These are phyloP conservation scores for Butastur rufipennis DNA, from an alignment of 2,113 vertebrate genomes.

Conservation along the genomic window DNA sequence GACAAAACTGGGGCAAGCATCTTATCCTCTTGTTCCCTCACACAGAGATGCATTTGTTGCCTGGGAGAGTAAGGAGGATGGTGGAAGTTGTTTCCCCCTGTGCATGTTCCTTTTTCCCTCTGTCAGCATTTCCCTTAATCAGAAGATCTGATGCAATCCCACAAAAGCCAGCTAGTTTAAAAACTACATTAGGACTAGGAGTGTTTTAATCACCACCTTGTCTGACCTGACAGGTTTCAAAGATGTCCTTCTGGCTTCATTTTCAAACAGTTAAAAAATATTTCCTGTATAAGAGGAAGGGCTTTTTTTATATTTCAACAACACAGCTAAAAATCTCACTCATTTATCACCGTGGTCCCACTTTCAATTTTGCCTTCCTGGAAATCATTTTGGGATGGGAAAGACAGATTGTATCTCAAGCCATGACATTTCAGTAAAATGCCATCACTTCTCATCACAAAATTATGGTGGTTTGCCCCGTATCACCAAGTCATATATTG, in stretches of 20 bases:
- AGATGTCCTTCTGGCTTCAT: background rate
- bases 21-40: background rate
- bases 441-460: background rate
- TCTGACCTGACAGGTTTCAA: background rate
- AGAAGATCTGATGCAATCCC: background rate
- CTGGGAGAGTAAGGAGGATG: background rate
- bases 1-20: background rate
- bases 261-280: background rate
- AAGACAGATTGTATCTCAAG: background rate
- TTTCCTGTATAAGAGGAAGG: background rate
- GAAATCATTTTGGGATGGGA: background rate
- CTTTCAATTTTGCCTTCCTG: background rate
- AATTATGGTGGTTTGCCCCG: background rate
- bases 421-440: background rate
- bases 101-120: background rate
- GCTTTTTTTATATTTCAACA: background rate
- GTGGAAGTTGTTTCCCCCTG: background rate
- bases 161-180: background rate
- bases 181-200: background rate
- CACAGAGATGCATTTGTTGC: background rate
- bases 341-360: background rate
- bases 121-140: background rate
- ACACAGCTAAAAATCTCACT: slow-evolving; percentile 2
- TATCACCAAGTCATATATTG: background rate
- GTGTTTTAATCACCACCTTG: background rate